These are phyloP conservation scores for Adelognathus sp. DNA, from an alignment of 2,888 invertebrate genomes.

Conservation along the genomic window DNA sequence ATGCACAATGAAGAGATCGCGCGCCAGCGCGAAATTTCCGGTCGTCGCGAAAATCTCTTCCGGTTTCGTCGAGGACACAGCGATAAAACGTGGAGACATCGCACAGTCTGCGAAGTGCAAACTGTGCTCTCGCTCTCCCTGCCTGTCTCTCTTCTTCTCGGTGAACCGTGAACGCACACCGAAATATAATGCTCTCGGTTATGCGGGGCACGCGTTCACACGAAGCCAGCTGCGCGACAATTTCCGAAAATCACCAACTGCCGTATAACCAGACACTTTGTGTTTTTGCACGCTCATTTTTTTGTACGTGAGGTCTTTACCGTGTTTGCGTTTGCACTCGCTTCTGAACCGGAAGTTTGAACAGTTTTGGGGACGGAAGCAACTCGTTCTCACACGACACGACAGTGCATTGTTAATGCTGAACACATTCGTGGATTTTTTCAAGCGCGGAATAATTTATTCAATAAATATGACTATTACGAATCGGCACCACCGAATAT, in stretches of 20 bases:
- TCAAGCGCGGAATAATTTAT: no score
- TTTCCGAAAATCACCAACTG: constrained; percentile 16
- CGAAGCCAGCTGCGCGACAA: constrained; percentile 4
- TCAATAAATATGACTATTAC: no score
- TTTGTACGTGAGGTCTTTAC: background rate
- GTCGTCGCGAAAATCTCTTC: background rate
- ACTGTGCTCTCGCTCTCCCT: background rate
- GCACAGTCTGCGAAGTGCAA: background rate
- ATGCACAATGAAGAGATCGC: background rate
- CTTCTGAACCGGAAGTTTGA: constrained; percentile 25
- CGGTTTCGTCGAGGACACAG: background rate
- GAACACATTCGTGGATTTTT: no score
- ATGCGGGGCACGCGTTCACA: constrained; percentile 2
- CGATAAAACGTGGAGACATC: background rate
- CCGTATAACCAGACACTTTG: background rate
- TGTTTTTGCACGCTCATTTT: background rate
- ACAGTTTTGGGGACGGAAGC: background rate
- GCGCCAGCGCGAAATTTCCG: constrained; percentile 3
- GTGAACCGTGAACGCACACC: background rate
- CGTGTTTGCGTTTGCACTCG: constrained; percentile 5
- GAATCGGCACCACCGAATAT: no score
- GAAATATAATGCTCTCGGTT: background rate
- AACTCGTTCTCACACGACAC: background rate
- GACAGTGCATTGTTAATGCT: background rate
- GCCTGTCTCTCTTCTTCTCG: background rate